Evolutionary conservation across 2,888 invertebrate genomes (phyloP), one percentile per base, ranked within the genome.

Genomic region (Caenorhabditis parvicauda): DNA sequence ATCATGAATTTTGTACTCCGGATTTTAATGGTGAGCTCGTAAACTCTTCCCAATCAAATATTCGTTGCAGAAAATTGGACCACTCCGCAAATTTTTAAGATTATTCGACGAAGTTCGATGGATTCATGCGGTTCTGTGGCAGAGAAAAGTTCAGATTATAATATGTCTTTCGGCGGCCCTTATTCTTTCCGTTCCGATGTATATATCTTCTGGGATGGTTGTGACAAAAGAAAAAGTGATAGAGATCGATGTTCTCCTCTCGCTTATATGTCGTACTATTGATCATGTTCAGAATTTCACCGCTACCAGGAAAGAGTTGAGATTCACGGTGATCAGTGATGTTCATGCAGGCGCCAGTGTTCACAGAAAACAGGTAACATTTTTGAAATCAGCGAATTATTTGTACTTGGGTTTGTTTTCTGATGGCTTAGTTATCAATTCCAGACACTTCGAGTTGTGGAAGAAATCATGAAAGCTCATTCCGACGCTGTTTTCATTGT

Each of bases 401-500:
- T 3, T 19, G 37, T 17, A 48, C n/a, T 6, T 17, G 17, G 9
- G 17, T 41, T n/a, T 41, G 17, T 41, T 41, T 41, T 14, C 19
- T 7, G 14, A 41, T n/a, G 7, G 9, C 17, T 41, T 41, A 12
- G n/a, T n/a, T n/a, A n/a, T n/a, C n/a, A n/a, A 27, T 25, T 61
- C 24, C 29, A 66, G 62, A 52, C 65, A 4, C 14, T 19, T 9
- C 37, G 58, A n/a, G 64, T 69, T 2, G 67, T 67, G 3, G 67
- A 71, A 25, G 59, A 58, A 41, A 49, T 71, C 12, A 32, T 73
- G 53, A 27, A 71, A 75, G 52, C 58, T 22, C 49, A 60, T 22
- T 67, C 69, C 3, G 83, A 83, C 74, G 65, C 81, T 2, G 74
- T 83, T 12, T 74, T 82, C n/a, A 74, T 83, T 39, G 81, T 81